Evolutionary conservation across 2,888 invertebrate genomes (phyloP), one percentile per base, ranked within the genome.

Genomic region (Ophraella communa): DNA sequence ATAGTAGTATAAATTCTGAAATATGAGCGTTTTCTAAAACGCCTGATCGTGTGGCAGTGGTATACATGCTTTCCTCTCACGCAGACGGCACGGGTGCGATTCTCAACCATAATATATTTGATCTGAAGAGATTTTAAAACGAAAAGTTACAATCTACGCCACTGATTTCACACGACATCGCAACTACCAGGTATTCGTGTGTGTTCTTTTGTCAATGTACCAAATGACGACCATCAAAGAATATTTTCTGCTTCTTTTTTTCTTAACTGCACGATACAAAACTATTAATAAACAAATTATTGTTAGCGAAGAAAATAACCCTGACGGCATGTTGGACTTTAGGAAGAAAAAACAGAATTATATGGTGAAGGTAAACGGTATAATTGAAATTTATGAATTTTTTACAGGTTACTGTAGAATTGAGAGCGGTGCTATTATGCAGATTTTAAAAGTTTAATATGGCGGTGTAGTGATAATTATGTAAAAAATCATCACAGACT

Each of bases 221-320:
- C 64, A 65, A 65, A 64, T 65, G 67, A 56, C 62, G 62, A 30
- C 52, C 54, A 21, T 21, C 45, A 21, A 21, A 21, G 57, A 62
- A 44, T 21, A 39, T 30, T 55, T 64, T 33, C 20, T 20, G 54
- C 33, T 45, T 47, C 42, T 62, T 65, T 58, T 54, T 54, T 59
- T 54, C 42, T 7, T 30, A 8, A 8, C 11, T 10, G 10, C 57
- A 54, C 54, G 54, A 27, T 45, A 49, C 47, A 44, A 57, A 62
- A 53, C 57, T 59, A 56, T 62, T 67, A 65, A 65, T 65, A 62
- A 67, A 49, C 44, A 59, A 62, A 64, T 62, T 65, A 53, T 30
- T 47, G 47, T 65, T 55, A 62, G 67, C 62, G 67, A 55, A 42
- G 47, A 62, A 65, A 65, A 65, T 67, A 59, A 58, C 49, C 44